Conservation (phyloP, 2,888 invertebrate species). For the Carabus problematicus region DNA sequence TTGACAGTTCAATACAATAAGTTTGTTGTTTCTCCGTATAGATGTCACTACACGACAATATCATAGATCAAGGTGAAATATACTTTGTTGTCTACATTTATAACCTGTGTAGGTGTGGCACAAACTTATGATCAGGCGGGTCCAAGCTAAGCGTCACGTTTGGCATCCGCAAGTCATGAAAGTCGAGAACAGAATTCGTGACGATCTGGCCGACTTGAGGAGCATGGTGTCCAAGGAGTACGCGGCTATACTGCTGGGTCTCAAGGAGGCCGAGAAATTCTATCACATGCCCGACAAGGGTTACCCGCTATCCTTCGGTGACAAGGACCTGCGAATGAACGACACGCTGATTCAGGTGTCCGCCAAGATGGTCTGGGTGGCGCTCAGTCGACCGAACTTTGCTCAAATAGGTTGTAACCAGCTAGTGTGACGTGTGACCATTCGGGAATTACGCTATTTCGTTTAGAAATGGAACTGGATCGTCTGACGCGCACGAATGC, state of each 20-base stretch:
- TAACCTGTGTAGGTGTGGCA: slow-evolving; percentile 66
- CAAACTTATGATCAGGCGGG: slow-evolving; percentile 62
- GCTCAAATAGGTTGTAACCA: slow-evolving; percentile 72
- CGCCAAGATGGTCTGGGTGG: slow-evolving; percentile 70
- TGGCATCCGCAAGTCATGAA: slow-evolving; percentile 62
- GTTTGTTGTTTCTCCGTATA: too few species aligned
- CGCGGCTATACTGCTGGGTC: slow-evolving; percentile 65
- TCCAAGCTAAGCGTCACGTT: slow-evolving; percentile 63
- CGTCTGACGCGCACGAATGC: slow-evolving; percentile 67
- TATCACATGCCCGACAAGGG: slow-evolving; percentile 69
- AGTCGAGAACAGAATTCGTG: slow-evolving; percentile 61
- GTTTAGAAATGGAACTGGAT: slow-evolving; percentile 67
- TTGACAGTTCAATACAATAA: too few species aligned
- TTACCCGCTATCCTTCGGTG: slow-evolving; percentile 64
- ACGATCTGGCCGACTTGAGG: slow-evolving; percentile 67
- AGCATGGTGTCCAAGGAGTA: slow-evolving; percentile 67
- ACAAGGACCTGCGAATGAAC: slow-evolving; percentile 68
- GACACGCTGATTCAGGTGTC: slow-evolving; percentile 67
- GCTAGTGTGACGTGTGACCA: too few species aligned
- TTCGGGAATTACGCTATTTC: slow-evolving; percentile 19
- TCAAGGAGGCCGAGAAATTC: slow-evolving; percentile 62
- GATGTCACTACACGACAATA: not conserved
- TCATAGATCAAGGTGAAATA: too few species aligned
- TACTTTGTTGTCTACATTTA: too few species aligned
- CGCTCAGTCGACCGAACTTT: slow-evolving; percentile 66